Conservation (phyloP, 2,797 vertebrate genomes). For the Paguma larvata region DNA sequence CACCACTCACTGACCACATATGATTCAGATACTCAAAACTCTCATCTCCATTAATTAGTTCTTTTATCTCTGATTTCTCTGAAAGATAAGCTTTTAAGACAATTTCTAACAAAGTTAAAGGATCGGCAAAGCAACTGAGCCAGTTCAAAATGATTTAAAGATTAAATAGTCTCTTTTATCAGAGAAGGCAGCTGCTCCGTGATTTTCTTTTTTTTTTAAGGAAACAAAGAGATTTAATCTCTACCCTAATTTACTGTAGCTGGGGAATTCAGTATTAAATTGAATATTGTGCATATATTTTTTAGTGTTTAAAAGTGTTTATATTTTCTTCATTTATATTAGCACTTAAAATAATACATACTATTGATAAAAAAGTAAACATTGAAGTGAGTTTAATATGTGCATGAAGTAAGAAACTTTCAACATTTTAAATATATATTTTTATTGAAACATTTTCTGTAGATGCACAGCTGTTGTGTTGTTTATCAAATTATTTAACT, state of each 20-base stretch:
- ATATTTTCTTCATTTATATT: background rate
- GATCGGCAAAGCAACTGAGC: constrained; percentile 64
- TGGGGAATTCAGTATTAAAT: constrained; percentile 9
- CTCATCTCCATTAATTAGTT: constrained; percentile 73
- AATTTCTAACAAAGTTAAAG: constrained; percentile 77
- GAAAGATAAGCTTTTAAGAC: constrained; percentile 75
- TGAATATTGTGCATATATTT: constrained; percentile 7
- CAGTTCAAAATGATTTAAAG: constrained; percentile 74
- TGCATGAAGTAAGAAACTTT: constrained; percentile 33
- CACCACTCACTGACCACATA: constrained; percentile 60
- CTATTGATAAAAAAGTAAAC: background rate
- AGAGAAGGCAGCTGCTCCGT: constrained; percentile 50
- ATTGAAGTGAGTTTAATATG: background rate
- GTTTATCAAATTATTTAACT: background rate
- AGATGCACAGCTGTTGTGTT: background rate
- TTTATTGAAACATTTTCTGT: constrained; percentile 27
- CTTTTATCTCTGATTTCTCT: constrained; percentile 70
- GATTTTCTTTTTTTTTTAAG: background rate
- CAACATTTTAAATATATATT: background rate
- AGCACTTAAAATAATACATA: background rate
- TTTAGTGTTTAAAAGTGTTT: background rate
- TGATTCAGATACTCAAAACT: constrained; percentile 64
- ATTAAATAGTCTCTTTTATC: constrained; percentile 72
- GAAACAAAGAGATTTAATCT: constrained; percentile 65
- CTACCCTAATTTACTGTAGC: constrained; percentile 43